phyloP scores from a whole-genome alignment of 2,797 vertebrate species.

The Pteropus rufus region DNA sequence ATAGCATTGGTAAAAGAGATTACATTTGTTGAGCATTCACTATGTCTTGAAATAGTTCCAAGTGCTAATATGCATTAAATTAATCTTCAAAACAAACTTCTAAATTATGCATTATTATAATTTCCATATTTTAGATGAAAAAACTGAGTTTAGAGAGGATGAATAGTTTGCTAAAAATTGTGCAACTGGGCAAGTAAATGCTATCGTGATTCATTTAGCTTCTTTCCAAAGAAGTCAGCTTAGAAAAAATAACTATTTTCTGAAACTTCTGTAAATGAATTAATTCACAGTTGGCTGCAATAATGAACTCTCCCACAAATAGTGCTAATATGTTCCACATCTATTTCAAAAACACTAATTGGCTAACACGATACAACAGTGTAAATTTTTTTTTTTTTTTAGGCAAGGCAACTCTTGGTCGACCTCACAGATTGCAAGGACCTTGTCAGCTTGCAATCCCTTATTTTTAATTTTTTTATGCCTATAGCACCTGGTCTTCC shows the following conservation, averaged over 20 bases:
- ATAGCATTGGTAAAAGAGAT: background rate
- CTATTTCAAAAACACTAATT: background rate
- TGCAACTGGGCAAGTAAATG: background rate
- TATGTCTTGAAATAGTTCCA: background rate
- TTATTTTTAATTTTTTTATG: no score
- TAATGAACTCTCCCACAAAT: background rate
- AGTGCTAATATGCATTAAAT: background rate
- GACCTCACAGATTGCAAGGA: no score
- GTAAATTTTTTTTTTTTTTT: no score
- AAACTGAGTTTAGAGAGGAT: background rate
- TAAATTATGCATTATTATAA: background rate
- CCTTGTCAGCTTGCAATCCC: no score
- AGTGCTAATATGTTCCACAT: background rate
- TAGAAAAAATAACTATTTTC: background rate
- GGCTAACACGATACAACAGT: no score
- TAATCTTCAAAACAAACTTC: background rate
- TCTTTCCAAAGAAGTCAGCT: background rate
- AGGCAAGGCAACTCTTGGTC: no score
- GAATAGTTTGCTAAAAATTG: background rate
- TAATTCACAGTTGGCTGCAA: background rate
- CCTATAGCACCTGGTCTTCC: no score
- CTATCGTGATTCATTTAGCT: background rate
- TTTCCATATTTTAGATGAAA: background rate
- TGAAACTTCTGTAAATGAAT: background rate
- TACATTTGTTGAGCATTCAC: background rate